Base-by-base conservation (phyloP, 2,113 vertebrate genomes). In the Gambusia holbrooki region DNA sequence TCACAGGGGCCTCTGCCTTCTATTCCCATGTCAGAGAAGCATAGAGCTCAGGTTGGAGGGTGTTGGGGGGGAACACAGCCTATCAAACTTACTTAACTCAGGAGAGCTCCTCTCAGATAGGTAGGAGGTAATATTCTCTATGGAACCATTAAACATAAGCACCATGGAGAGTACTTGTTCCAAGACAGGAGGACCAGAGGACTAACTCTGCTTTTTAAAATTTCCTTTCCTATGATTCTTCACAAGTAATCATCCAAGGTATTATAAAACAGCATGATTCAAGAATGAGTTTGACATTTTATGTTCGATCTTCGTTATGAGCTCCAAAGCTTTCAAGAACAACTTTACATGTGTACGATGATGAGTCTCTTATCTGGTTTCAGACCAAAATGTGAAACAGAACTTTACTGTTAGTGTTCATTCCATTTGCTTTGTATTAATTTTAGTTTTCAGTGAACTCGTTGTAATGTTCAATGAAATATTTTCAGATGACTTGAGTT, bases 81-180 rank as follows among this genome's bases (percentile, higher is more conserved):
- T 84, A 89, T 89, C 87, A 91, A 84, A 92, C 91, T 92, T 89
- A 92, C 90, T 91, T 91, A 90, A 92, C 90, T 89, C 85, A 90
- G 82, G 84, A 87, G 88, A 87, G 75, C 85, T 79, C 84, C 81
- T 84, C 85, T 89, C 71, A 68, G 60, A 77, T 85, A 73, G 78
- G 87, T 73, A 76, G 78, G 85, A 87, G 87, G 74, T 82, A 87
- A 80, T 73, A 77, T 81, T 76, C 87, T 90, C 90, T 85, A 77
- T 33, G 79, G 84, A 82, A 54, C 85, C 78, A 84, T 91, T 90
- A 89, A 92, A 90, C 83, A 87, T 82, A 83, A 90, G 89, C 77
- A 85, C 88, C 76, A 79, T 66, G 71, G 78, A 85, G 82, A 76
- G 83, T 72, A 62, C 89, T 90, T 80, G 82, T 77, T 84, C 62